Evolutionary conservation across 2,888 invertebrate species (phyloP).

Genomic region (Amphipoea lucens): DNA sequence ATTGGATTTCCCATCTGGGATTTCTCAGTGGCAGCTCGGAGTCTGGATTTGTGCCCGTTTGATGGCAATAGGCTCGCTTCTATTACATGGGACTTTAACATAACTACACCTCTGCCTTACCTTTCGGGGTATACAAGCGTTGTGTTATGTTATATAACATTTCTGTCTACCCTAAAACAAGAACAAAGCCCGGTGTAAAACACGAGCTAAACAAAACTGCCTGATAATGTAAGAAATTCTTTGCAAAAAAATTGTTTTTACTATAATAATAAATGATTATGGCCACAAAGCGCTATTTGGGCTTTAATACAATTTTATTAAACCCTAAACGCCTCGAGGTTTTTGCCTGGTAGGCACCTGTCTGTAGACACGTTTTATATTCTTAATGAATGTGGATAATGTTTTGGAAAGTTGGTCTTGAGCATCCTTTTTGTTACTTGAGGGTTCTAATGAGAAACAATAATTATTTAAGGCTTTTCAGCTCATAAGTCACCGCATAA

Average conservation of each 20-base stretch:
- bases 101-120: not conserved
- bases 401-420: conserved; percentile 53
- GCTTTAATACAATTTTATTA: conserved; percentile 59
- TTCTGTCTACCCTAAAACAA: not conserved
- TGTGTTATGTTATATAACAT: not conserved
- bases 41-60: no score
- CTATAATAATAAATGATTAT: conserved; percentile 48
- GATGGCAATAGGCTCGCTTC: not conserved
- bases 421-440: conserved; percentile 24
- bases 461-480: not conserved
- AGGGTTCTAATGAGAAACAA: conserved; percentile 11
- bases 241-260: conserved; percentile 51
- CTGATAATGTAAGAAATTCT: conserved; percentile 44
- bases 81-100: no score
- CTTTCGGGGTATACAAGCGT: no score
- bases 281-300: conserved; percentile 40
- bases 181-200: conserved; percentile 17
- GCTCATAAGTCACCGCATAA: not conserved
- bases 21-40: not conserved
- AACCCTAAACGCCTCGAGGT: conserved; percentile 47
- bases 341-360: conserved; percentile 42
- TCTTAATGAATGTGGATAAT: conserved; percentile 63
- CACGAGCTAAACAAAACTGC: conserved; percentile 33
- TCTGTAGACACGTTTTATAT: conserved; percentile 48
- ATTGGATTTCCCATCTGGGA: not conserved